Evolutionary conservation across 1,140 invertebrate genomes (phyloP), one percentile per base, ranked within the genome.

Genomic region (Anagrus nilaparvatae): DNA sequence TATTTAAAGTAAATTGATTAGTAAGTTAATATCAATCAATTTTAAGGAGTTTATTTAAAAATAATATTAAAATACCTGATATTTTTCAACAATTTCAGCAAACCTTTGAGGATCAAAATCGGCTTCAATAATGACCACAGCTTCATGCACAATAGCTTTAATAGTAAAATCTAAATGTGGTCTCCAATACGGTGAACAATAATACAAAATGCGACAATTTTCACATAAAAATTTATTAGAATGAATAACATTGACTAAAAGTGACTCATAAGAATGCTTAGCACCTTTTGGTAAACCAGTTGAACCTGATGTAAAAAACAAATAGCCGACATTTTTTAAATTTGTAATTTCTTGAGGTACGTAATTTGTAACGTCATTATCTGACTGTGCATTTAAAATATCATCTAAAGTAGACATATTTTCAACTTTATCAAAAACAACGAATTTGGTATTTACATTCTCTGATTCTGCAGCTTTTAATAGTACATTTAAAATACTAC

Each of bases 271-370:
- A 10, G 47, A 47, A n/a, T 53, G 44, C 3, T 42, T 10, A 5
- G 47, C 47, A 10, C 51, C 55, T 31, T 60, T 60, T 2, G 56
- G 49, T 1, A 50, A 18, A n/a, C 56, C 55, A 2, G 58, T 58
- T 1, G 50, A 54, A 28, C 58, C 58, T 8, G 56, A 58, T 1
- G 58, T 54, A 28, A 50, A 55, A 16, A 66, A 41, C 24, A 66
- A 49, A 2, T 58, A 21, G 18, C 50, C 54, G 9, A 48, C 34
- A 16, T 49, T 31, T 17, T 44, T 20, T n/a, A n/a, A n/a, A 29
- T 42, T 43, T 29, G 43, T 10, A 12, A 51, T 41, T 29, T 36
- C 17, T 3, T 20, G 14, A 8, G 34, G 31, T 13, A 40, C 2
- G 36, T 49, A 56, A n/a, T n/a, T n/a, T 9, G 12, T 1, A 2